Percentiles rank a stretch among this genome's conserved stretches.
These are phyloP conservation scores for Mamestra brassicae DNA, from an alignment of 2,888 invertebrate species.

Conservation along the genomic window DNA sequence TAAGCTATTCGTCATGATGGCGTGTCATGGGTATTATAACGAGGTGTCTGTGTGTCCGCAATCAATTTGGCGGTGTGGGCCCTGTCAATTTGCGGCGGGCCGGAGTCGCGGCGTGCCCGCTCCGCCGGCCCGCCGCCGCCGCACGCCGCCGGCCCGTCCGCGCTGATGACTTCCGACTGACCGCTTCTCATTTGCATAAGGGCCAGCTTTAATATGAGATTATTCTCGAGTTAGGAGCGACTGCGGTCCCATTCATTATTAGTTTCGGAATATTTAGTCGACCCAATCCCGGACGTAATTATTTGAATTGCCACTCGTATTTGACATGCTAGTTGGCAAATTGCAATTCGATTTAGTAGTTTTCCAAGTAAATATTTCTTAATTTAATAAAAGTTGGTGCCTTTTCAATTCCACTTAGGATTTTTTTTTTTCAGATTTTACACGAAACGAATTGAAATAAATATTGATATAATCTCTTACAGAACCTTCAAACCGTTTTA, in stretches of 20 bases:
- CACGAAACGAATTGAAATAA: constrained; percentile 7
- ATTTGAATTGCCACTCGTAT: constrained; percentile 78
- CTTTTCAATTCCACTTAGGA: not conserved
- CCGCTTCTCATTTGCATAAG: constrained; percentile 89
- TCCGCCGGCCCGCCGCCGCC: constrained; percentile 57
- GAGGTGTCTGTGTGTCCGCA: constrained; percentile 80
- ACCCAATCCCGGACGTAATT: constrained; percentile 79
- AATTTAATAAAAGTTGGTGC: not conserved
- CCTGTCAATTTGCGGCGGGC: constrained; percentile 84
- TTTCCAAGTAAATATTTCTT: constrained; percentile 18
- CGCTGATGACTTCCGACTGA: constrained; percentile 89
- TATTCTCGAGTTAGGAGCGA: constrained; percentile 86
- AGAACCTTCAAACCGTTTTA: not conserved
- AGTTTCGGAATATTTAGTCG: constrained; percentile 87
- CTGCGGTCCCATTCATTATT: constrained; percentile 84
- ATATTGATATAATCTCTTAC: not conserved
- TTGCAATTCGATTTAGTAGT: constrained; percentile 67
- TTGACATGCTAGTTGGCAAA: constrained; percentile 75
- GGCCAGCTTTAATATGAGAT: constrained; percentile 88
- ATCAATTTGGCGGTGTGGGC: constrained; percentile 84
- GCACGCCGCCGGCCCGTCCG: constrained; percentile 67
- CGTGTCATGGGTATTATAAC: constrained; percentile 78
- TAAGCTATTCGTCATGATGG: constrained; percentile 69
- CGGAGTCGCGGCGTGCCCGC: constrained; percentile 58
- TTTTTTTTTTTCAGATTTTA: not conserved